phyloP scores from a whole-genome alignment of 2,888 invertebrate species.

The Opisthograptis luteolata region DNA sequence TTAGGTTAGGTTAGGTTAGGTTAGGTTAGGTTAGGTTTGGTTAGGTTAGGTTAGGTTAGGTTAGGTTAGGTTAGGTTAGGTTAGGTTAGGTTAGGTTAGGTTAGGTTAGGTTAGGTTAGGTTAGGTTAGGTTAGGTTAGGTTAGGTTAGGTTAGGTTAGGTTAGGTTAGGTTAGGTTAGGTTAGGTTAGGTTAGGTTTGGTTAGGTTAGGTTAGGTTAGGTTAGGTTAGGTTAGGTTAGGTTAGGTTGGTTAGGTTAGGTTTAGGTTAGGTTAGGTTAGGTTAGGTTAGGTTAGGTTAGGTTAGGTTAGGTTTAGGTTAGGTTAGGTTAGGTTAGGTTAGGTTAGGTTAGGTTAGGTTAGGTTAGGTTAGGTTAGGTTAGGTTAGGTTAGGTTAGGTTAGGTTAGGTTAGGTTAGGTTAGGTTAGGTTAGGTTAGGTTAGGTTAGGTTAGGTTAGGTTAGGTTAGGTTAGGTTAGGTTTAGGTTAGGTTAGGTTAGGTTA shows the following conservation, averaged over 20 bases:
- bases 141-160: slow-evolving; percentile 4
- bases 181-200: slow-evolving; percentile 9
- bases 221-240: slow-evolving; percentile 17
- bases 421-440: slow-evolving; percentile 10
- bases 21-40: slow-evolving; percentile 2
- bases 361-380: slow-evolving; percentile 16
- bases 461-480: slow-evolving; percentile 1
- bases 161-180: slow-evolving; percentile 8
- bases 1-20: slow-evolving; percentile 15
- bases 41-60: slow-evolving; percentile 4
- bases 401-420: slow-evolving; percentile 12
- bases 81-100: slow-evolving; percentile 2
- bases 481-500: slow-evolving; percentile 12
- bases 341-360: slow-evolving; percentile 14
- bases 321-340: slow-evolving; percentile 11
- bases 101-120: slow-evolving; percentile 4
- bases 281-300: slow-evolving; percentile 16
- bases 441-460: slow-evolving; percentile 2
- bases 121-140: slow-evolving; percentile 4
- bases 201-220: slow-evolving; percentile 15
- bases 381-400: slow-evolving; percentile 15
- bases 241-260: slow-evolving; percentile 6
- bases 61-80: slow-evolving; percentile 4
- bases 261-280: slow-evolving; percentile 15
- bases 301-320: slow-evolving; percentile 17